A percentile compares a stretch with the other conserved stretches of the same genome.
Evolutionary conservation across 1,140 invertebrate genomes (phyloP).

Genomic region (Eriocheir sinensis): DNA sequence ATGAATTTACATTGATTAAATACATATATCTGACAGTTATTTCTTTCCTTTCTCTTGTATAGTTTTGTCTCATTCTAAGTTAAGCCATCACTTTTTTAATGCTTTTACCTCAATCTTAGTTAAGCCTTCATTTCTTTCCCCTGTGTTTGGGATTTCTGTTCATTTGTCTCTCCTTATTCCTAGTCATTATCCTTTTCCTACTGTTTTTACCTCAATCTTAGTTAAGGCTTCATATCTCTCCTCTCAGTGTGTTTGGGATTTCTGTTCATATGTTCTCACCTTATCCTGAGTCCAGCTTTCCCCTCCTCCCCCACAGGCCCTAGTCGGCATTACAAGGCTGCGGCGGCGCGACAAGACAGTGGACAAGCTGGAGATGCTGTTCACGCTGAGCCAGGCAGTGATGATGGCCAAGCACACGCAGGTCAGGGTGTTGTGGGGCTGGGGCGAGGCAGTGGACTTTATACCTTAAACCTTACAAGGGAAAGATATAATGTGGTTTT

Average conservation of each 20-base stretch:
- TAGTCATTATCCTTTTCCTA: not conserved
- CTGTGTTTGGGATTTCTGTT: not conserved
- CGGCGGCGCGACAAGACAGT: conserved; percentile 55
- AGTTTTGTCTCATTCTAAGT: not conserved
- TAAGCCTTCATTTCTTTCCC: not conserved
- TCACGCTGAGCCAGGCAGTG: conserved; percentile 68
- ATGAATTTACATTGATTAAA: not conserved
- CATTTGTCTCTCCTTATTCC: not conserved
- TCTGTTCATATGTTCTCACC: not conserved
- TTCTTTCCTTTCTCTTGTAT: not conserved
- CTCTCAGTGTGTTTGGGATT: not conserved
- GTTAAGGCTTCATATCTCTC: not conserved
- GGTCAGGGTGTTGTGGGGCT: conserved; percentile 26
- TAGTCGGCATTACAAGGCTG: conserved; percentile 57
- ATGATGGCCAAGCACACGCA: conserved; percentile 71
- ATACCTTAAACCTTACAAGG: no score
- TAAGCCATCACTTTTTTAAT: not conserved
- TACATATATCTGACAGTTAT: not conserved
- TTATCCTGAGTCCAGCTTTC: not conserved
- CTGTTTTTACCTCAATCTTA: not conserved
- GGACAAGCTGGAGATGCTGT: conserved; percentile 68
- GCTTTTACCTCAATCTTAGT: not conserved
- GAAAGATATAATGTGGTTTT: no score
- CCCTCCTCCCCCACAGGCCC: not conserved
- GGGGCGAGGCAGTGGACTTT: not conserved